Evolutionary conservation across 2,113 vertebrate genomes (phyloP).

Genomic region (Entosphenus tridentatus): DNA sequence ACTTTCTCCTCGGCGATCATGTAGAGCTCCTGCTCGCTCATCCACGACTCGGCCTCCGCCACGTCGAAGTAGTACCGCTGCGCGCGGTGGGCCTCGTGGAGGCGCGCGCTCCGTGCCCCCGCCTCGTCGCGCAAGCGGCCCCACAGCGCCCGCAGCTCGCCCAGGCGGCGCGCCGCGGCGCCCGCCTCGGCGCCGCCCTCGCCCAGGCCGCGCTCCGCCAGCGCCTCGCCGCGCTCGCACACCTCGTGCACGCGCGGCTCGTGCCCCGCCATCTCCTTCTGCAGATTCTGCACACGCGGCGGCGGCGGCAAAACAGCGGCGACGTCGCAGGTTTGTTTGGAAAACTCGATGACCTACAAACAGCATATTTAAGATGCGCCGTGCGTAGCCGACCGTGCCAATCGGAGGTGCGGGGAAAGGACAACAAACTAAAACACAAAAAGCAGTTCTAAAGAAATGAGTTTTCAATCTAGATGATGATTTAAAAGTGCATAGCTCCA

Average conservation of each 20-base stretch:
- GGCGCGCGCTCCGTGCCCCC: slow-evolving; percentile 32
- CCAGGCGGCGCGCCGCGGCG: slow-evolving; percentile 29
- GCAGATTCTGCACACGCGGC: slow-evolving; percentile 32
- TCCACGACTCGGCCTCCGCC: slow-evolving; percentile 66
- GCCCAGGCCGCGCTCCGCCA: slow-evolving; percentile 14
- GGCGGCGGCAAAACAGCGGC: too few relatives aligned
- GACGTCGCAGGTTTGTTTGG: too few relatives aligned
- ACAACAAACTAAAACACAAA: too few relatives aligned
- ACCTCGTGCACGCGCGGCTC: slow-evolving; percentile 67
- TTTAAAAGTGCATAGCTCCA: too few relatives aligned
- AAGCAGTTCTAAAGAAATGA: too few relatives aligned
- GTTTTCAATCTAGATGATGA: too few relatives aligned
- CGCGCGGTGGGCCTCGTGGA: slow-evolving; percentile 39
- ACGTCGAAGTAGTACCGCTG: slow-evolving; percentile 72
- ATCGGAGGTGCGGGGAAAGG: too few relatives aligned
- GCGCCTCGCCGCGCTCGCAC: slow-evolving; percentile 23
- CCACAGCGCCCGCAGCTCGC: slow-evolving; percentile 43
- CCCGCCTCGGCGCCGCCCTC: slow-evolving; percentile 25
- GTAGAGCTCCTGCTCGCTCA: slow-evolving; percentile 80
- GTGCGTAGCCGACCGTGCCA: too few relatives aligned
- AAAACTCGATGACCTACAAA: too few relatives aligned
- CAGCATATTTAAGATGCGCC: too few relatives aligned
- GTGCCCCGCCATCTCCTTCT: slow-evolving; percentile 77
- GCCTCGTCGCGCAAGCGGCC: slow-evolving; percentile 36
- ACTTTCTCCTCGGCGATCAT: slow-evolving; percentile 88